phyloP scores from a whole-genome alignment of 2,113 vertebrate species.

The Lepus europaeus region DNA sequence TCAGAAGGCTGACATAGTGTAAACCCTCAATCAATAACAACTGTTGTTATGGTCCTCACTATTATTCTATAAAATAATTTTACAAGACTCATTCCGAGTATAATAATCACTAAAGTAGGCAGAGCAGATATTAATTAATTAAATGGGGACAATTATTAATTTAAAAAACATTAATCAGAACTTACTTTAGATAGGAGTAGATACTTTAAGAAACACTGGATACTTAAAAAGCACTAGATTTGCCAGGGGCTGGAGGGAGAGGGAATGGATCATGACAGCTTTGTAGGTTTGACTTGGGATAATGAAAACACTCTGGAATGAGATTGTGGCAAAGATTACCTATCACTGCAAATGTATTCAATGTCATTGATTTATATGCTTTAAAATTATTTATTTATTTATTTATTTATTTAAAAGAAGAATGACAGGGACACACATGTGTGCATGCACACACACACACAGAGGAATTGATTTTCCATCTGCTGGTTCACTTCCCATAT shows the following conservation, averaged over 20 bases:
- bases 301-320: not conserved
- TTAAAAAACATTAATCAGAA: constrained; percentile 32
- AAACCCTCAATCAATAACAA: not conserved
- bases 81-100: not conserved
- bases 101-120: not conserved
- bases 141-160: not conserved
- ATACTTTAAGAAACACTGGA: no score
- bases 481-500: no score
- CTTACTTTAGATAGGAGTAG: not conserved
- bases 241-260: not conserved
- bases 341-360: not conserved
- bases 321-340: no score
- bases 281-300: accelerated
- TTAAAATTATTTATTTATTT: not conserved
- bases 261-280: accelerated
- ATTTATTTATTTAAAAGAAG: no score
- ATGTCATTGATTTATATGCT: not conserved
- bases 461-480: no score
- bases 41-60: not conserved
- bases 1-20: not conserved
- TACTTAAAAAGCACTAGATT: not conserved
- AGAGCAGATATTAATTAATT: constrained; percentile 19
- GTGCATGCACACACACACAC: no score
- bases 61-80: constrained; percentile 39
- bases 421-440: no score